Percentiles rank a stretch among this genome's conserved stretches.
These are phyloP conservation scores for Chymomyza fuscimana DNA, from an alignment of 2,888 invertebrate species.

Conservation along the genomic window DNA sequence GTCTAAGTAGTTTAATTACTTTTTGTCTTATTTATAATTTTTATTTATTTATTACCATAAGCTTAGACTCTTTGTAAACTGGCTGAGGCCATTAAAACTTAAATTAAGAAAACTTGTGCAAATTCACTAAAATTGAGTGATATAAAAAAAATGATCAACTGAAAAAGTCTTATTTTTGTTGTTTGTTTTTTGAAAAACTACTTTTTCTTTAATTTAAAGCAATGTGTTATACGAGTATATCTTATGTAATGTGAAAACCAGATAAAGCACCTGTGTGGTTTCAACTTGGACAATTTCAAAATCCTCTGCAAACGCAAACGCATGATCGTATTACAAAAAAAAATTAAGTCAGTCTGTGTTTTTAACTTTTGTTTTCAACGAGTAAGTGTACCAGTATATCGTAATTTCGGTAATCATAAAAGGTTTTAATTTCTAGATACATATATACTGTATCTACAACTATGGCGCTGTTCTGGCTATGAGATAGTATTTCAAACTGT, in stretches of 20 bases:
- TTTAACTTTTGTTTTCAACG: too few relatives aligned
- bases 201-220: neutral
- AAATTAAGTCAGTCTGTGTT: neutral
- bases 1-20: too few relatives aligned
- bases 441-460: constrained; percentile 7
- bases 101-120: too few relatives aligned
- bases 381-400: too few relatives aligned
- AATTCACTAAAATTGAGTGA: too few relatives aligned
- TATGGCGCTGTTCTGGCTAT: constrained; percentile 33
- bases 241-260: neutral
- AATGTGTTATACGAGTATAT: neutral
- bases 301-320: neutral
- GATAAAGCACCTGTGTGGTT: neutral
- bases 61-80: too few relatives aligned
- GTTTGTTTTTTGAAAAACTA: too few relatives aligned
- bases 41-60: too few relatives aligned
- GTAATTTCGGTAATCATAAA: neutral
- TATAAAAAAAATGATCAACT: too few relatives aligned
- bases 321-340: constrained; percentile 23
- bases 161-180: too few relatives aligned
- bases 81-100: too few relatives aligned
- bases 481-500: constrained; percentile 67
- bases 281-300: neutral
- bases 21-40: too few relatives aligned
- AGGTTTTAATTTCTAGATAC: neutral